Percentiles rank a stretch among this genome's conserved stretches.
These are phyloP conservation scores for Drosophila virilis DNA, from an alignment of 1,140 invertebrate species.

Conservation along the genomic window DNA sequence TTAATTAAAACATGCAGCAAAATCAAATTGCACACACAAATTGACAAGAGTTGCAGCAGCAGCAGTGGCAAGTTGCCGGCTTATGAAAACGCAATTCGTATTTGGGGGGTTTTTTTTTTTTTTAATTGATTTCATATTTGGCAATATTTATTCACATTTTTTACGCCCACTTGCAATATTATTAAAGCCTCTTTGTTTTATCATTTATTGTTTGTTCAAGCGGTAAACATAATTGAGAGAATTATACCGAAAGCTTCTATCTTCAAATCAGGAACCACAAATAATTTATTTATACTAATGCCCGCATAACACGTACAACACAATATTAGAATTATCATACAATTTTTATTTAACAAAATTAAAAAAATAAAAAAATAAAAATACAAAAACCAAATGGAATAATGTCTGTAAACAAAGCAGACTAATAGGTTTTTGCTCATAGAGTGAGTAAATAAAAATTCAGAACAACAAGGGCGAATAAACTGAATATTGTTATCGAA, in stretches of 20 bases:
- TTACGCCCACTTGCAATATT: neutral
- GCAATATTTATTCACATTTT: slow-evolving; percentile 63
- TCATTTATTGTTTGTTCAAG: slow-evolving; percentile 72
- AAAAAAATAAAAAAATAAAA: neutral
- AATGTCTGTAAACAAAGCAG: too few relatives aligned
- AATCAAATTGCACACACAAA: slow-evolving; percentile 62
- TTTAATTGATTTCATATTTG: slow-evolving; percentile 79
- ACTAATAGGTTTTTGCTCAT: too few relatives aligned
- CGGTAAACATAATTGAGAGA: slow-evolving; percentile 60
- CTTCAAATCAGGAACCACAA: slow-evolving; percentile 9
- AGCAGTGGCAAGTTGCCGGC: slow-evolving; percentile 51
- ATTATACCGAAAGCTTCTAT: slow-evolving; percentile 21
- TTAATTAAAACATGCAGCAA: slow-evolving; percentile 80
- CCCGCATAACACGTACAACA: neutral
- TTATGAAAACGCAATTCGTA: slow-evolving; percentile 79
- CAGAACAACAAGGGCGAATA: too few relatives aligned
- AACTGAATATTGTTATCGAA: neutral
- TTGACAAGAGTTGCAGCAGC: slow-evolving; percentile 12
- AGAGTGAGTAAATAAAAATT: too few relatives aligned
- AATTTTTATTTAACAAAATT: neutral
- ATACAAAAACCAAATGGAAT: too few relatives aligned
- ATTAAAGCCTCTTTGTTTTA: slow-evolving; percentile 40
- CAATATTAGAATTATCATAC: neutral
- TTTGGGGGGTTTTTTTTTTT: slow-evolving; percentile 67
- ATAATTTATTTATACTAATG: slow-evolving; percentile 11